Base-by-base conservation (phyloP, 2,113 vertebrate genomes). In the Tenebrosternarchus preto region DNA sequence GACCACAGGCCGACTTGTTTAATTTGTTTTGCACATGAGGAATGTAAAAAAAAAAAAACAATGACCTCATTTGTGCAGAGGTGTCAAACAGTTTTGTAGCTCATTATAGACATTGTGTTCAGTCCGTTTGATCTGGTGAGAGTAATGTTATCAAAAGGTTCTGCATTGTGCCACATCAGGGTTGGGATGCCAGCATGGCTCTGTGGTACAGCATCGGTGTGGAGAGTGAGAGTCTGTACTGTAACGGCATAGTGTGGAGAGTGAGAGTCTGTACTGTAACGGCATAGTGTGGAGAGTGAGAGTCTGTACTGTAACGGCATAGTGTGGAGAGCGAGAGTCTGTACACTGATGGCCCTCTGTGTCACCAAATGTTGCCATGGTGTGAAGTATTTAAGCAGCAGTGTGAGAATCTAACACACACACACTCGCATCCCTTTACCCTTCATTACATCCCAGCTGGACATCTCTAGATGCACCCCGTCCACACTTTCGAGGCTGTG, bases 1-100 rank as follows among this genome's bases (percentile, higher is more conserved):
- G 69, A 46, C 22, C 33, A 73, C 59, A 2, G 57, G 15, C 57
- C n/a, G 50, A 59, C 60, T 60, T 78, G 31, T 69, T 78, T 78
- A 11, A 25, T 78, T 78, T 46, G 39, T 46, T 77, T 70, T 46
- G 73, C 78, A 80, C 73, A 66, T 46, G 27, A 56, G 55, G 22
- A 22, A 67, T 73, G 31, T 70, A 57, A 11, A 74, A 74, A 56
- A 29, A 80, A 46, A 19, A 29, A 55, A 70, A 70, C n/a, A n/a
- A n/a, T n/a, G 11, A 33, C 33, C 68, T 59, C 9, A 59, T 69
- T 78, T 19, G n/a, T 56, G 60, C 33, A 4, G 24, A 80, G 22
- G 59, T 80, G 78, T 80, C 43, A 19, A 36, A 73, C 17, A 39
- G 50, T 25, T 61, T 70, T 5, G 39, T 31, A 61, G 33, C 72